phyloP scores from a whole-genome alignment of 2,888 invertebrate genomes.

The Pollenia griseotomentosa region DNA sequence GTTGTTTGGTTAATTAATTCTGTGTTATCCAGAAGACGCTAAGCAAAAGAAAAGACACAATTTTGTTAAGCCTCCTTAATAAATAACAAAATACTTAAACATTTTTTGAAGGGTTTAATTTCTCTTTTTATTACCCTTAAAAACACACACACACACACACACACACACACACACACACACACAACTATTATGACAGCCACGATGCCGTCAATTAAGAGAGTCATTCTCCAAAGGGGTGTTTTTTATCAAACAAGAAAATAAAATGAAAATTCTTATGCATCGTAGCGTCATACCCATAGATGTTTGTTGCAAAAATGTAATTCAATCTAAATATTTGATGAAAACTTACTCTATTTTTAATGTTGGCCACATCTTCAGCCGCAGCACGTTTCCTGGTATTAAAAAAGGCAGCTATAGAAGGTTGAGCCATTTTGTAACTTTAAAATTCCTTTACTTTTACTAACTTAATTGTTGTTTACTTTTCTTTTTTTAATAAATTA shows the following conservation, averaged over 20 bases:
- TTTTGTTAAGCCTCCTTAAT: neutral
- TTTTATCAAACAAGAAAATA: neutral
- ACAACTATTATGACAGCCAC: slow-evolving; percentile 37
- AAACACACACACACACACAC: neutral
- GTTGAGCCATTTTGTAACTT: slow-evolving; percentile 88
- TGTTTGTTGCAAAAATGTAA: neutral
- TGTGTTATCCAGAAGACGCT: slow-evolving; percentile 72
- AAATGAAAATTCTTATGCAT: slow-evolving; percentile 50
- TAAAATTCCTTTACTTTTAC: slow-evolving; percentile 24
- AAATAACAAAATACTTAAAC: neutral
- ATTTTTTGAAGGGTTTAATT: neutral
- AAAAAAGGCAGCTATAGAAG: slow-evolving; percentile 90
- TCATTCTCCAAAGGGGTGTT: neutral
- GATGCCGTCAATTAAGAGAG: slow-evolving; percentile 15
- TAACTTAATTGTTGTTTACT: slow-evolving; percentile 65
- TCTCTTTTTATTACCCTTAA: slow-evolving; percentile 30
- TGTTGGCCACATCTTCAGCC: slow-evolving; percentile 87
- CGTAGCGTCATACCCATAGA: neutral
- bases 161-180: neutral
- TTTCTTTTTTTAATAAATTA: slow-evolving; percentile 49
- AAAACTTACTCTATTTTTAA: slow-evolving; percentile 86
- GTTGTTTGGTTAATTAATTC: slow-evolving; percentile 47
- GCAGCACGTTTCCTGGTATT: slow-evolving; percentile 90
- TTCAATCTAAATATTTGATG: slow-evolving; percentile 52
- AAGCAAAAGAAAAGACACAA: slow-evolving; percentile 7